A percentile compares a stretch with the other conserved stretches of the same genome.
Evolutionary conservation across 2,888 invertebrate genomes (phyloP).

Genomic region (Panorpa germanica): DNA sequence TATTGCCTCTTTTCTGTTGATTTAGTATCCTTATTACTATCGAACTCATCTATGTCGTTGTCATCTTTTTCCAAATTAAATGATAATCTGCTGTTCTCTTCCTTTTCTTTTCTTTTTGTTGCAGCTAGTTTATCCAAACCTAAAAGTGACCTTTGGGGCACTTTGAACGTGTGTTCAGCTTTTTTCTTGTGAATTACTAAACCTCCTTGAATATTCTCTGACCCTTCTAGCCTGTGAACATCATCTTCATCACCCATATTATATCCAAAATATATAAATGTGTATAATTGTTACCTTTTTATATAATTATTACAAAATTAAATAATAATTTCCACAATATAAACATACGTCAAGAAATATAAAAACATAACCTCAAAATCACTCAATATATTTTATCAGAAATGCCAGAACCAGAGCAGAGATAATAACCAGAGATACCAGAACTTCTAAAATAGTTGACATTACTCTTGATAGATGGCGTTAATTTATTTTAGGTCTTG

Average conservation of each 20-base stretch:
- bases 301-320: too few relatives aligned
- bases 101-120: constrained; percentile 40
- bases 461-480: too few relatives aligned
- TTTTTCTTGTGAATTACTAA: constrained; percentile 51
- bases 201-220: constrained; percentile 40
- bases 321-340: too few relatives aligned
- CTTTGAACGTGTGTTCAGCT: constrained; percentile 41
- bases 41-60: constrained; percentile 19
- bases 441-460: too few relatives aligned
- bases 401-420: too few relatives aligned
- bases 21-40: constrained; percentile 17
- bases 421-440: too few relatives aligned
- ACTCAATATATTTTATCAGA: too few relatives aligned
- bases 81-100: constrained; percentile 39
- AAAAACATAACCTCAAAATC: too few relatives aligned
- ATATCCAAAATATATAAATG: too few relatives aligned
- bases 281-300: too few relatives aligned
- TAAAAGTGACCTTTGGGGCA: constrained; percentile 55
- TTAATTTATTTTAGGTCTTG: too few relatives aligned
- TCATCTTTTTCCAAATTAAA: constrained; percentile 20
- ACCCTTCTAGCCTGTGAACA: constrained; percentile 55
- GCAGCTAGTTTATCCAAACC: constrained; percentile 76
- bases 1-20: constrained; percentile 38
- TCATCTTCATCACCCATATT: constrained; percentile 34
- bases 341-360: too few relatives aligned